A percentile compares a stretch with the other conserved stretches of the same genome.
phyloP scores from a whole-genome alignment of 2,113 vertebrate genomes.

The Salvelinus namaycush region DNA sequence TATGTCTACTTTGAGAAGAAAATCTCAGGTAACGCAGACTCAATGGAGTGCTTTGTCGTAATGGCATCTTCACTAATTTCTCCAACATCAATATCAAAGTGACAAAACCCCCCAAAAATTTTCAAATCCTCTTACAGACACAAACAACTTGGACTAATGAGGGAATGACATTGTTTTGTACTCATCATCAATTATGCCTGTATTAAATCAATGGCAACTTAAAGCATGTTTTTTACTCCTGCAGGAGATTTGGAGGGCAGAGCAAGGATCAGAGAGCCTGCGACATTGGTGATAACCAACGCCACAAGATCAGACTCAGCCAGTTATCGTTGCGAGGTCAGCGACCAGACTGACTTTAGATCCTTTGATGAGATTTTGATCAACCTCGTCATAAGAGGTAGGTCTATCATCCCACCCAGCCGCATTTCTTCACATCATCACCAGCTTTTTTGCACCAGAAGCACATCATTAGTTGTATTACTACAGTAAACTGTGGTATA shows the following conservation, averaged over 20 bases:
- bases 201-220: no score
- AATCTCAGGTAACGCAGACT: constrained; percentile 80
- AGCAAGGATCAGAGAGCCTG: constrained; percentile 82
- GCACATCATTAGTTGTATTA: no score
- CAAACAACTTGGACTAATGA: background rate
- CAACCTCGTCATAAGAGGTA: constrained; percentile 88
- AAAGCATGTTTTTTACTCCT: background rate
- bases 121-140: background rate
- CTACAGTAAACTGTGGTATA: no score
- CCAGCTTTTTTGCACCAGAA: background rate
- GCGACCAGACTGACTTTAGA: constrained; percentile 80
- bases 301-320: constrained; percentile 88
- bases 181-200: no score
- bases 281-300: constrained; percentile 86
- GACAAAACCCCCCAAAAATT: background rate
- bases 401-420: background rate
- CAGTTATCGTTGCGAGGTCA: constrained; percentile 92
- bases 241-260: constrained; percentile 85
- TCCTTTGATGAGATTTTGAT: constrained; percentile 90
- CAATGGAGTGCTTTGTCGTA: background rate
- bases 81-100: background rate
- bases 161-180: no score
- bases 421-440: background rate
- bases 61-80: background rate
- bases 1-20: constrained; percentile 87